Conservation (phyloP, 2,888 invertebrate species). For the Lepidochrysops patricia region DNA sequence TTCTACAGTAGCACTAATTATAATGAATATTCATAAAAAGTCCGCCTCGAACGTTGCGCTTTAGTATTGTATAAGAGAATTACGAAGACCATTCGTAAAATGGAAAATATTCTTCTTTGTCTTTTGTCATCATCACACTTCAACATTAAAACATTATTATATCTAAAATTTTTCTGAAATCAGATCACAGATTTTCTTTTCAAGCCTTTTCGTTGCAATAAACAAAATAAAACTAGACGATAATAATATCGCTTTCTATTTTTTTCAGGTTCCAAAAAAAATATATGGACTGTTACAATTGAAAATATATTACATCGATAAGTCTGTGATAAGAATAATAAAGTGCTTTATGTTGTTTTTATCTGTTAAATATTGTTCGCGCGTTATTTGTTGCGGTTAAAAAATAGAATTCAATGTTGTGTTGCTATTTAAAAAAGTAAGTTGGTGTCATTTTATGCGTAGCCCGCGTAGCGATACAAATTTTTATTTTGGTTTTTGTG, state of each 20-base stretch:
- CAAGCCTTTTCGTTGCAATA: slow-evolving; percentile 5
- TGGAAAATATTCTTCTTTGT: no score
- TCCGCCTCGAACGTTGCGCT: not conserved
- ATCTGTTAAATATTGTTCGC: slow-evolving; percentile 37
- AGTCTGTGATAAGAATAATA: slow-evolving; percentile 28
- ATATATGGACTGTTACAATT: slow-evolving; percentile 8
- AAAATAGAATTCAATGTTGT: slow-evolving; percentile 60
- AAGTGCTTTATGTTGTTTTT: slow-evolving; percentile 22
- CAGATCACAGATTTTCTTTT: slow-evolving; percentile 12
- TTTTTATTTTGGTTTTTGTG: slow-evolving; percentile 33
- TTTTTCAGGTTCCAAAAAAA: slow-evolving; percentile 14
- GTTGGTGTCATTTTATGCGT: slow-evolving; percentile 27
- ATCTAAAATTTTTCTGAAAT: no score
- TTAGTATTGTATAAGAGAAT: not conserved
- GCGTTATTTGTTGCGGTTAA: slow-evolving; percentile 55
- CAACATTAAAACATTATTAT: no score
- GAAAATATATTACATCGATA: slow-evolving; percentile 15
- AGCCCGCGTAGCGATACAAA: slow-evolving; percentile 22
- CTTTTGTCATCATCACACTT: no score
- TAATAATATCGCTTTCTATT: not conserved
- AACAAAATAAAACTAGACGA: no score
- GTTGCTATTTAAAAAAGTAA: slow-evolving; percentile 60
- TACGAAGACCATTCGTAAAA: not conserved
- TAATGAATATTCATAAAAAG: slow-evolving; percentile 6
- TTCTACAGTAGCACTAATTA: not conserved